These are phyloP conservation scores for Origma solitaria DNA, from an alignment of 2,113 vertebrate genomes.

Conservation along the genomic window DNA sequence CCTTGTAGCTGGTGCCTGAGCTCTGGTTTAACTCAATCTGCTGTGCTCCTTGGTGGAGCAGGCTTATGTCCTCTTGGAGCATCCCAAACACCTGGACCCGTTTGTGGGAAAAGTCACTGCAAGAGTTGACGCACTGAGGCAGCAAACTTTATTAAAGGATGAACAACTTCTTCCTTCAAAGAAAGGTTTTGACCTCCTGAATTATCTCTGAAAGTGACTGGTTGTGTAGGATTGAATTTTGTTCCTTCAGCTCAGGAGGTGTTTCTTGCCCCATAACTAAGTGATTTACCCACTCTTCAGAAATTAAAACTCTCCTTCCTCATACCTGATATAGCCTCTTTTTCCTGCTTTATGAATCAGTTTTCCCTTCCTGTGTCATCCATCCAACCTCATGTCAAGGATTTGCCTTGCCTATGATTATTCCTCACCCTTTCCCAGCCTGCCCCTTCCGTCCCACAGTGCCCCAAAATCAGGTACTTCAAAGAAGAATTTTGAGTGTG, in stretches of 20 bases:
- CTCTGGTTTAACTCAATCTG: not conserved
- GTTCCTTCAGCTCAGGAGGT: not conserved
- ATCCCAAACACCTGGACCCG: not conserved
- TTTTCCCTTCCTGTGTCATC: not conserved
- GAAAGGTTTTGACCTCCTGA: not conserved
- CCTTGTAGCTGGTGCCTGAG: not conserved
- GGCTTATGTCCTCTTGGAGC: not conserved
- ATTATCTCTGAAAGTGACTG: not conserved
- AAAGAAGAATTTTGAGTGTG: not conserved
- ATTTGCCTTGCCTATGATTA: not conserved
- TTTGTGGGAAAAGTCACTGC: not conserved
- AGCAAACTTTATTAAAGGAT: not conserved
- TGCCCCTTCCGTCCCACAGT: not conserved
- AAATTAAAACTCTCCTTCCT: not conserved
- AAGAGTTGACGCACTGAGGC: not conserved
- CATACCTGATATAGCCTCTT: not conserved
- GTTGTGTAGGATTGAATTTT: not conserved
- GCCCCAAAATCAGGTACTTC: not conserved
- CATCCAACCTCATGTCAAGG: not conserved
- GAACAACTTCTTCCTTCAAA: not conserved
- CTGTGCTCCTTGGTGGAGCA: not conserved
- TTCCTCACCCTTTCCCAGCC: not conserved
- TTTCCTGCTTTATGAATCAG: not conserved
- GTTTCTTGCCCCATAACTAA: not conserved
- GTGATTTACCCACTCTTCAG: not conserved